These are phyloP conservation scores for Benthosema pterotum DNA, from an alignment of 2,797 vertebrate species.

Conservation along the genomic window DNA sequence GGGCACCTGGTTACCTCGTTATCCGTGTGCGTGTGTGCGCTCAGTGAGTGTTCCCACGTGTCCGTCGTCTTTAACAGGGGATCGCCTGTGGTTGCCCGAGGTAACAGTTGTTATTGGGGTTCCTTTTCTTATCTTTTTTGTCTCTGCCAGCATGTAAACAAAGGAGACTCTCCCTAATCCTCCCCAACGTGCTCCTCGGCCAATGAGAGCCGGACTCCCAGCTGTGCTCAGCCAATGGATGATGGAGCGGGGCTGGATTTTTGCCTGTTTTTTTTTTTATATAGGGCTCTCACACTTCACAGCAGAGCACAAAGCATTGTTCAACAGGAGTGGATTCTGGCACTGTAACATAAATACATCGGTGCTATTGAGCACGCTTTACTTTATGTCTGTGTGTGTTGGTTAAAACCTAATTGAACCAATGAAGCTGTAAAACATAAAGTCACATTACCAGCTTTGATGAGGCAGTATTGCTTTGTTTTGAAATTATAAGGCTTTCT, in stretches of 20 bases:
- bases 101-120: conserved; percentile 76
- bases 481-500: no score
- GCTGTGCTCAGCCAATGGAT: conserved; percentile 63
- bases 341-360: conserved; percentile 69
- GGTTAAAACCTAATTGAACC: no score
- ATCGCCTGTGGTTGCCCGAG: conserved; percentile 61
- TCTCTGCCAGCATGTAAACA: conserved; percentile 73
- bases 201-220: conserved; percentile 62
- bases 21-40: neutral
- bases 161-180: conserved; percentile 72
- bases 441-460: no score
- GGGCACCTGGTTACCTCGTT: neutral
- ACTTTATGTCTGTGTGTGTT: no score
- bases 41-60: conserved; percentile 26
- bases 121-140: conserved; percentile 36
- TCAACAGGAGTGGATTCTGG: conserved; percentile 57
- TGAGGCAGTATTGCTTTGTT: no score
- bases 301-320: conserved; percentile 75
- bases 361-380: no score
- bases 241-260: conserved; percentile 46
- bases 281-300: conserved; percentile 49
- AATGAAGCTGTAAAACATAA: no score
- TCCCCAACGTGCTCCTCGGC: conserved; percentile 50
- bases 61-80: conserved; percentile 46
- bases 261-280: conserved; percentile 26